phyloP scores from a whole-genome alignment of 2,797 vertebrate species.

The Acanthornis magna region DNA sequence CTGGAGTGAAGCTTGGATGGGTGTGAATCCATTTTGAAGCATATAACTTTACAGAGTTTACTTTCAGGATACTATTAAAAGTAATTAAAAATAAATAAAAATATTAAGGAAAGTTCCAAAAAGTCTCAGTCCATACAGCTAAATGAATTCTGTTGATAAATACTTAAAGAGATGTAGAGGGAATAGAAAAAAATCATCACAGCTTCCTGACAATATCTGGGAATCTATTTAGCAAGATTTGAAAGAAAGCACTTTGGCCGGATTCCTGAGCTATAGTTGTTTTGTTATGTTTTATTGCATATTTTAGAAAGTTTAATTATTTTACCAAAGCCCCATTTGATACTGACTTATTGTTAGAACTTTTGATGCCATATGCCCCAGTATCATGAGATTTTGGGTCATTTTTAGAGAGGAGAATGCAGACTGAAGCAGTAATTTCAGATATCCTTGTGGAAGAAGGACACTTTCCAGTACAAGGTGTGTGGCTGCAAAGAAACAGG shows the following conservation, averaged over 20 bases:
- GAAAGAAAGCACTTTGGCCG: background rate
- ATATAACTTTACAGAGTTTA: background rate
- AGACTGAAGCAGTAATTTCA: background rate
- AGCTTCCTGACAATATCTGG: background rate
- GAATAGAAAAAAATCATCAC: background rate
- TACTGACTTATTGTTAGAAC: background rate
- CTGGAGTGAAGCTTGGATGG: background rate
- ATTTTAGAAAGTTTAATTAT: background rate
- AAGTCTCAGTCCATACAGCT: background rate
- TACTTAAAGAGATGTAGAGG: background rate
- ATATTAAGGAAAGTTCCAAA: background rate
- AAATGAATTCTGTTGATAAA: background rate
- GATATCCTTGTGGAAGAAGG: background rate
- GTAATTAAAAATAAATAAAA: background rate
- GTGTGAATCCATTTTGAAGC: background rate
- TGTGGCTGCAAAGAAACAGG: background rate
- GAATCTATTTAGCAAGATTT: background rate
- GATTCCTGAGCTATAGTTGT: background rate
- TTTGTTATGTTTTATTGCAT: background rate
- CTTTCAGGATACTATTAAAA: background rate
- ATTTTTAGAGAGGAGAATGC: background rate
- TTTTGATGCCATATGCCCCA: background rate
- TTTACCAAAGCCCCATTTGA: background rate
- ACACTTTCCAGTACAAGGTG: background rate
- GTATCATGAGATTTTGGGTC: background rate